These are phyloP conservation scores for Megalopta genalis DNA, from an alignment of 1,140 invertebrate species.

Conservation along the genomic window DNA sequence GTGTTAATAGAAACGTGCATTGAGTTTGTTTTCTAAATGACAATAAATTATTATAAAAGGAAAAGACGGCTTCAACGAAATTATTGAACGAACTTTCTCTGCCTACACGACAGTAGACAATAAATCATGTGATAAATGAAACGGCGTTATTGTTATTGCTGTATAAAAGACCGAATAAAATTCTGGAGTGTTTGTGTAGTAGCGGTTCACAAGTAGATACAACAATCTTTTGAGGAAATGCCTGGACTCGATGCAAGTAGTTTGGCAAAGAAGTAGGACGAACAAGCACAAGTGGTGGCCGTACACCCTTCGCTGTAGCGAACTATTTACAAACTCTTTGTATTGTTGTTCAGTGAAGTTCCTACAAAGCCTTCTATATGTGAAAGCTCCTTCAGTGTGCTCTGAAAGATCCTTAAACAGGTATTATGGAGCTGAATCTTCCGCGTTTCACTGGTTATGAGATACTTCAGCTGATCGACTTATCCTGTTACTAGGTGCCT, in stretches of 20 bases:
- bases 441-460: background rate
- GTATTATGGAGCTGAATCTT: background rate
- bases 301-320: background rate
- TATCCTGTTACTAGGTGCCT: background rate
- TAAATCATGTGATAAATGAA: too few relatives aligned
- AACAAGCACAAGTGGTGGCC: background rate
- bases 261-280: background rate
- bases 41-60: too few relatives aligned
- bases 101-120: too few relatives aligned
- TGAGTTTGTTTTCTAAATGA: too few relatives aligned
- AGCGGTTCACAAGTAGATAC: background rate
- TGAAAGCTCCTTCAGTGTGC: background rate
- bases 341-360: constrained; percentile 8
- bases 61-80: too few relatives aligned
- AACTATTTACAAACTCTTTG: constrained; percentile 9
- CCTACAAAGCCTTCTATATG: background rate
- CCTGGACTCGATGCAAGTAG: background rate
- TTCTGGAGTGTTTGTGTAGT: background rate
- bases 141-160: background rate
- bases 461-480: background rate
- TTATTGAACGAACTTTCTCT: too few relatives aligned
- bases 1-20: too few relatives aligned
- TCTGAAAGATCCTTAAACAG: background rate
- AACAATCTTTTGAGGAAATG: background rate
- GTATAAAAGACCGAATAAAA: background rate